These are phyloP conservation scores for Gymnodraco acuticeps DNA, from an alignment of 2,797 vertebrate species.

Conservation along the genomic window DNA sequence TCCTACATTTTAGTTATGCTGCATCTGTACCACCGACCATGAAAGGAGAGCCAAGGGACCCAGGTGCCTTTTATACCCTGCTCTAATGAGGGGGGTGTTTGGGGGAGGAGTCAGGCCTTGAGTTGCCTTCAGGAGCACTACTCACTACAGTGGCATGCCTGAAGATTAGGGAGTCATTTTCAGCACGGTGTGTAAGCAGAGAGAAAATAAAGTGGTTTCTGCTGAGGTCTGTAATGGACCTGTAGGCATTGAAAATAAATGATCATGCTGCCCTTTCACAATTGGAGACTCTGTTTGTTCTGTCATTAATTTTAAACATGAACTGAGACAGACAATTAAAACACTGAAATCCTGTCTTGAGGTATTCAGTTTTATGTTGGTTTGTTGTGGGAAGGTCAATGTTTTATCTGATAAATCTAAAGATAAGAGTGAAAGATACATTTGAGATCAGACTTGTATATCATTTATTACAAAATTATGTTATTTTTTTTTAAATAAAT, in stretches of 20 bases:
- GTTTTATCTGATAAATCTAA: conserved; percentile 65
- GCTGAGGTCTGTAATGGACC: conserved; percentile 57
- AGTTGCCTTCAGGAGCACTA: too few relatives aligned
- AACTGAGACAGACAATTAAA: conserved; percentile 63
- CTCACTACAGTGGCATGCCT: too few relatives aligned
- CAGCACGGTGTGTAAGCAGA: background rate
- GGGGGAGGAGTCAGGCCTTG: too few relatives aligned
- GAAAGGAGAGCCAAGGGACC: too few relatives aligned
- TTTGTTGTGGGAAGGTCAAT: conserved; percentile 69
- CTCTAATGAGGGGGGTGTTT: too few relatives aligned
- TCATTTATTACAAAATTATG: too few relatives aligned
- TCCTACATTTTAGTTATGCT: too few relatives aligned
- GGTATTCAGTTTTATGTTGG: conserved; percentile 30
- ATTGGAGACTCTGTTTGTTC: background rate
- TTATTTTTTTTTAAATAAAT: too few relatives aligned
- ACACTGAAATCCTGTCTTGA: conserved; percentile 45
- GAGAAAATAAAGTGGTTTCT: conserved; percentile 68
- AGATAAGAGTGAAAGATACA: background rate
- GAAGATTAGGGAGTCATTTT: conserved; percentile 37
- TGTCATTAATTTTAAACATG: background rate
- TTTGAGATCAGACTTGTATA: too few relatives aligned
- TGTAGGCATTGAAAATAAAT: background rate
- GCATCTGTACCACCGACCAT: too few relatives aligned
- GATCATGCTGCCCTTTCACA: background rate
- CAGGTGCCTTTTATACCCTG: too few relatives aligned